Percentiles rank a stretch among this genome's conserved stretches.
These are phyloP conservation scores for Megalops cyprinoides DNA, from an alignment of 2,797 vertebrate genomes.

Conservation along the genomic window DNA sequence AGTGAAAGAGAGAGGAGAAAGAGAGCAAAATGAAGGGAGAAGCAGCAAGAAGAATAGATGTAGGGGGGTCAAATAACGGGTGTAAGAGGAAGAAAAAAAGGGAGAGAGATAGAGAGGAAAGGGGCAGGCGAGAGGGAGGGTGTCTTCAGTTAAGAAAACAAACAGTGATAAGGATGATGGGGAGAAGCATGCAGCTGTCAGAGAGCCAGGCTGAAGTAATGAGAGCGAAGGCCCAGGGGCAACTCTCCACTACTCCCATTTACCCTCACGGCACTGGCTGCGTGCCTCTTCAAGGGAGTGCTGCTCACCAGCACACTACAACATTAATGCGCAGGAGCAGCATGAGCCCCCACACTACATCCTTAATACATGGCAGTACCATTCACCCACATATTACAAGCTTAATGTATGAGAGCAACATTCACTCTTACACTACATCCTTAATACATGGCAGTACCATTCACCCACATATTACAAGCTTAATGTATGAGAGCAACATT, in stretches of 20 bases:
- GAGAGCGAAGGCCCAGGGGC: background rate
- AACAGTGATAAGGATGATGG: constrained; percentile 11
- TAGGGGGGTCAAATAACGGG: no score
- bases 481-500: no score
- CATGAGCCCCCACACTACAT: background rate
- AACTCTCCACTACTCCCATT: background rate
- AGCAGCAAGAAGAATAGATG: background rate
- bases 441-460: no score
- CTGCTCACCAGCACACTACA: background rate
- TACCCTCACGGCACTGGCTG: background rate
- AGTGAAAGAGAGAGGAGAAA: background rate
- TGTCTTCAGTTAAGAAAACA: constrained; percentile 19
- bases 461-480: background rate
- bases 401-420: no score
- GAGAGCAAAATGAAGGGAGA: background rate
- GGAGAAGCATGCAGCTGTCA: background rate
- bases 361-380: no score
- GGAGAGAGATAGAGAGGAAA: background rate
- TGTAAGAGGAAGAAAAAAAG: background rate
- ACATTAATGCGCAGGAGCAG: no score
- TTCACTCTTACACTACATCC: background rate
- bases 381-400: background rate
- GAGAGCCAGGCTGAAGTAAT: background rate
- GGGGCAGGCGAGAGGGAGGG: background rate
- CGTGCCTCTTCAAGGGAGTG: no score